Percentiles rank a stretch among this genome's conserved stretches.
phyloP scores from a whole-genome alignment of 1,140 invertebrate genomes.

The Saxidomus purpurata region DNA sequence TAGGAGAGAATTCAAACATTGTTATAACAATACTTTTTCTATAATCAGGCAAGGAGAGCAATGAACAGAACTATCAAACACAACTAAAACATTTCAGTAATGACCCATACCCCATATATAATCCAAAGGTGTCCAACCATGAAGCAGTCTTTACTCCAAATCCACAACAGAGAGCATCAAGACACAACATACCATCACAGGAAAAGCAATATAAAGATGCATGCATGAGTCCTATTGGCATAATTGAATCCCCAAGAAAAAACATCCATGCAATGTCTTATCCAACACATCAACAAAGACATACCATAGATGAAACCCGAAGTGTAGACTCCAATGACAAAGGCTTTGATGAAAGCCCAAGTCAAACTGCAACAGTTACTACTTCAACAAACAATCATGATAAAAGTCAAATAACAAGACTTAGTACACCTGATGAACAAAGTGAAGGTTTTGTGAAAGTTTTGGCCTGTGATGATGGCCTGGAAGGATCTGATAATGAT shows the following conservation, averaged over 20 bases:
- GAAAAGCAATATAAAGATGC: constrained; percentile 52
- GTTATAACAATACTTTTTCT: no score
- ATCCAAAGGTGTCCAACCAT: neutral
- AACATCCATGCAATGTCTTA: neutral
- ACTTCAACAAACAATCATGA: neutral
- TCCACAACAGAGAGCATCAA: neutral
- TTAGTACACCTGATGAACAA: neutral
- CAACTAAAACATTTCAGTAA: neutral
- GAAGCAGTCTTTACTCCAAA: neutral
- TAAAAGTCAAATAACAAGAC: constrained; percentile 13
- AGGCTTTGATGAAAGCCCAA: constrained; percentile 40
- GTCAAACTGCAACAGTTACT: neutral
- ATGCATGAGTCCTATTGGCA: constrained; percentile 48
- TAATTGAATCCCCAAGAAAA: constrained; percentile 45
- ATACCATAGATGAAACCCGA: neutral
- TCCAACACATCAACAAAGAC: neutral
- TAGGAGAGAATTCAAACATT: no score
- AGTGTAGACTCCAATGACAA: neutral
- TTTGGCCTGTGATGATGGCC: neutral
- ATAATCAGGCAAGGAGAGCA: neutral
- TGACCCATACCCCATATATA: neutral
- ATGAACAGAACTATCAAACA: neutral
- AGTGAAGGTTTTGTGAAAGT: neutral
- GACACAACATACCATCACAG: neutral
- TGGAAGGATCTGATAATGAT: constrained; percentile 16